Percentiles rank a stretch among this genome's conserved stretches.
Conservation (phyloP, 2,797 vertebrate species). For the Menidia menidia region DNA sequence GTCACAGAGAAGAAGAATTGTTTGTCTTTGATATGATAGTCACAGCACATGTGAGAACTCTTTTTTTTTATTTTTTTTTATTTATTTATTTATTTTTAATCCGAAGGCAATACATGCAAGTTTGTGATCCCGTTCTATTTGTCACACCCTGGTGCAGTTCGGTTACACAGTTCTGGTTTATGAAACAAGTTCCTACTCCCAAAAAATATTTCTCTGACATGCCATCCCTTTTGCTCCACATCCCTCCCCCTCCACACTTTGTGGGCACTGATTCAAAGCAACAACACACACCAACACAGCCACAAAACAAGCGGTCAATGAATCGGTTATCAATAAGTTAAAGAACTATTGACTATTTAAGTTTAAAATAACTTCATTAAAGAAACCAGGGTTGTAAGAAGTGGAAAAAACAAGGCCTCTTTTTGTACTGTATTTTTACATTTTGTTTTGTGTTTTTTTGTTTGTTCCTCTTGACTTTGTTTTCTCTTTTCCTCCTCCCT, state of each 20-base stretch:
- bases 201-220: constrained; percentile 4
- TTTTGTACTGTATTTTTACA: constrained; percentile 83
- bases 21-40: too few relatives aligned
- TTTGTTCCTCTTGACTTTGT: constrained; percentile 60
- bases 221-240: background rate
- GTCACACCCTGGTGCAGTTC: background rate
- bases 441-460: constrained; percentile 64
- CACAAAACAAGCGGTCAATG: constrained; percentile 28
- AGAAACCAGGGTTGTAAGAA: constrained; percentile 75
- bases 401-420: constrained; percentile 68
- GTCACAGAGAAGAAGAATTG: background rate
- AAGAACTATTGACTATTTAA: constrained; percentile 31
- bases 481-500: constrained; percentile 79
- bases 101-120: background rate
- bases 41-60: too few relatives aligned
- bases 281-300: constrained; percentile 40
- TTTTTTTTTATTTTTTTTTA: background rate
- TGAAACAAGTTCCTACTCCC: background rate
- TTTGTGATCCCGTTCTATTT: background rate
- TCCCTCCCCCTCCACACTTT: constrained; percentile 4
- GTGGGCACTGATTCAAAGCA: constrained; percentile 30
- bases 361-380: constrained; percentile 57
- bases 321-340: constrained; percentile 46
- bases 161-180: background rate
- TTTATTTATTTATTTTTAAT: background rate